Evolutionary conservation across 2,888 invertebrate genomes (phyloP).

Genomic region (Metacarcinus magister): DNA sequence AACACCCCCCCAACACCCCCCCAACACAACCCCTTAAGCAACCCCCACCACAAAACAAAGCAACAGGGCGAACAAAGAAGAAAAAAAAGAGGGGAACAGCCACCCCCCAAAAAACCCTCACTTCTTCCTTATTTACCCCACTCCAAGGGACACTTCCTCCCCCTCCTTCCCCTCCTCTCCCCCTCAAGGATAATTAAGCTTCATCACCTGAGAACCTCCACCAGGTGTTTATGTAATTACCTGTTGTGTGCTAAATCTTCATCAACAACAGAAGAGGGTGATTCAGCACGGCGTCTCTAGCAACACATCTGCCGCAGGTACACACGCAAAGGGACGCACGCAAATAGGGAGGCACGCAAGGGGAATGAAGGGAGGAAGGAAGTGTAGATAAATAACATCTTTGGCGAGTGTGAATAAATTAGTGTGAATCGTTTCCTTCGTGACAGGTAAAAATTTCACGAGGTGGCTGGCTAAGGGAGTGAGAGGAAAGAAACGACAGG

Average conservation of each 20-base stretch:
- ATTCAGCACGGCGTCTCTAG: background rate
- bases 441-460: background rate
- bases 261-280: constrained; percentile 27
- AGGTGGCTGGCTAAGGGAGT: background rate
- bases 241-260: background rate
- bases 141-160: background rate
- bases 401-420: background rate
- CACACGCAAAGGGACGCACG: background rate
- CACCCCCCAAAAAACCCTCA: background rate
- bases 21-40: background rate
- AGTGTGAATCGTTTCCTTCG: background rate
- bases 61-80: background rate
- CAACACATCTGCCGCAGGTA: background rate
- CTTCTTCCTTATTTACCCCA: background rate
- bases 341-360: background rate
- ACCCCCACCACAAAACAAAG: background rate
- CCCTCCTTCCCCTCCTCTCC: background rate
- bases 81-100: background rate
- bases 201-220: constrained; percentile 44
- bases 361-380: background rate
- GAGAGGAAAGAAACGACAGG: background rate
- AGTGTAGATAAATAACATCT: background rate
- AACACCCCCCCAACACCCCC: background rate
- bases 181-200: constrained; percentile 17
- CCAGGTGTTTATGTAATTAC: constrained; percentile 53